phyloP scores from a whole-genome alignment of 2,888 invertebrate species.

The Ceriagrion tenellum region DNA sequence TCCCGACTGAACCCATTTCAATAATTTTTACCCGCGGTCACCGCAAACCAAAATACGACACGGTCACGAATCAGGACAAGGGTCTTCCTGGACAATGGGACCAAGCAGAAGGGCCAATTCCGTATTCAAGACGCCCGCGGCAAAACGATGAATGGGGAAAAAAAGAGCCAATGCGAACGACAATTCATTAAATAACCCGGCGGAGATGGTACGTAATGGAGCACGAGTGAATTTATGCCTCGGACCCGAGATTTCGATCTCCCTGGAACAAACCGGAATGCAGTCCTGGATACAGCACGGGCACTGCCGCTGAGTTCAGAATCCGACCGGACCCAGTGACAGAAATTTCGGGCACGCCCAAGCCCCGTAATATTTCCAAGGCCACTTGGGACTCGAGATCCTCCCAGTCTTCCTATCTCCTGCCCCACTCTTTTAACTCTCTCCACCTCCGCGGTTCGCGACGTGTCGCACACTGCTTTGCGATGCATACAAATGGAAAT shows the following conservation, averaged over 20 bases:
- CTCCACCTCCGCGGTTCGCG: background rate
- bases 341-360: constrained; percentile 35
- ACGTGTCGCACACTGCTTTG: background rate
- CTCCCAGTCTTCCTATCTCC: background rate
- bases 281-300: background rate
- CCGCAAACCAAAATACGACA: background rate
- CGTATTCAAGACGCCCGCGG: background rate
- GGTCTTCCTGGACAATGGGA: background rate
- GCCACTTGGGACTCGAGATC: background rate
- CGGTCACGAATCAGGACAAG: background rate
- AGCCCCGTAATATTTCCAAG: constrained; percentile 30
- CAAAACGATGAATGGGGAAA: background rate
- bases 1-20: background rate
- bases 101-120: background rate
- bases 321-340: background rate
- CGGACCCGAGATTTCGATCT: background rate
- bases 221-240: background rate
- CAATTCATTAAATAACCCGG: background rate
- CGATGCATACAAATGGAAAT: background rate
- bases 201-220: background rate
- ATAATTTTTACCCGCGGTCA: background rate
- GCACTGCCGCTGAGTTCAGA: background rate
- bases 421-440: background rate
- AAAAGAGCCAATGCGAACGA: background rate
- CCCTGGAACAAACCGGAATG: background rate